These are phyloP conservation scores for Pandemis corylana DNA, from an alignment of 2,888 invertebrate genomes.

Conservation along the genomic window DNA sequence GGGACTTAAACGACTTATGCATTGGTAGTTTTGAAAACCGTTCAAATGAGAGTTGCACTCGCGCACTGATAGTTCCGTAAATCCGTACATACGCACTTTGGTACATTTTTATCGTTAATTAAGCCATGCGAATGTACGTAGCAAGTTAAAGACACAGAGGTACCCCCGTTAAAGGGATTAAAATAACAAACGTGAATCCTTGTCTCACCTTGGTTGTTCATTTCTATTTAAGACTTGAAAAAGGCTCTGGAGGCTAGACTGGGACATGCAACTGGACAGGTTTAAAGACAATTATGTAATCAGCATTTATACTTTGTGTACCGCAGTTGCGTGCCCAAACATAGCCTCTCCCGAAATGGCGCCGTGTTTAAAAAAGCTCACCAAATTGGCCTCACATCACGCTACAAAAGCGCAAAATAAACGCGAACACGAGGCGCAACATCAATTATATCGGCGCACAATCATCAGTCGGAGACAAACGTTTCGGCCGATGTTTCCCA, in stretches of 20 bases:
- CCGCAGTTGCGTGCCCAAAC: slow-evolving; percentile 52
- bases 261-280: background rate
- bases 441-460: slow-evolving; percentile 55
- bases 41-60: too few species aligned
- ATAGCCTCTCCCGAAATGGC: slow-evolving; percentile 43
- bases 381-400: slow-evolving; percentile 65
- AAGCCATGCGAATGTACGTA: background rate
- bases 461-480: slow-evolving; percentile 71
- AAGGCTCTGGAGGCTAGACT: background rate
- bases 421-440: slow-evolving; percentile 41
- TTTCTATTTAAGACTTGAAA: slow-evolving; percentile 1
- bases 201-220: background rate
- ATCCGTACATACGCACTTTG: too few species aligned
- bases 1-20: too few species aligned
- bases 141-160: background rate
- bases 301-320: slow-evolving; percentile 41
- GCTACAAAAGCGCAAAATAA: slow-evolving; percentile 49
- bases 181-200: too few species aligned
- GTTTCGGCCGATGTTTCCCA: slow-evolving; percentile 72
- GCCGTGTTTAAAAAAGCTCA: slow-evolving; percentile 57
- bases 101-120: too few species aligned
- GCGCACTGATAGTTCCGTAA: too few species aligned
- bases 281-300: slow-evolving; percentile 30
- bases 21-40: too few species aligned
- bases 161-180: too few species aligned